Evolutionary conservation across 2,113 vertebrate genomes (phyloP), one percentile per base, ranked within the genome.

Genomic region (Callipepla squamata): DNA sequence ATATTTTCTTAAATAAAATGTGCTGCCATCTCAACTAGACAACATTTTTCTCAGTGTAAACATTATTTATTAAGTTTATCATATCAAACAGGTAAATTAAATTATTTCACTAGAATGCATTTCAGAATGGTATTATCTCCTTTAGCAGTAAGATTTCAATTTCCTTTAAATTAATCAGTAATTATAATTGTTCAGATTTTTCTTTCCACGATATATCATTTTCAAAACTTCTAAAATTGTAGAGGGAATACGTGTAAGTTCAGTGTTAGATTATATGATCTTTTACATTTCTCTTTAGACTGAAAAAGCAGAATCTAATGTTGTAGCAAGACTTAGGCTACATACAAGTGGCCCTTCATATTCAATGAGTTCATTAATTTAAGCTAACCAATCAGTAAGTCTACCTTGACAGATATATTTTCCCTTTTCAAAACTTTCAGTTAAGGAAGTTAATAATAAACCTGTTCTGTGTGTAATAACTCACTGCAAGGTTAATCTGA

Each of bases 401-500:
- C 57, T 75, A 7, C 14, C 20, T 61, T 53, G 36, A 14, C 9
- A 92, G 82, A 70, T 66, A 66, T 26, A 48, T 78, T 73, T 81
- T 92, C 21, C 13, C 7, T 77, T 59, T 90, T 89, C 50, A 85
- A 77, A 87, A 80, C 14, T 59, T 53, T 79, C 58, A 82, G 26
- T 51, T 67, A 70, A 13, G 14, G 44, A 67, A 86, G 11, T 28
- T 34, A 81, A 23, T 62, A 90, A 70, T 57, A 88, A 68, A 23
- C 76, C 76, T 70, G 1, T 5, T 65, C 22, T 36, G 7, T 57
- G n/a, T 69, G 8, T 84, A 82, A 87, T 92, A 90, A 62, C 19
- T 78, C 48, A 80, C 8, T 87, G 44, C 13, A 80, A 89, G 47
- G 94, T 88, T 88, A 94, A 75, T 90, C 70, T 93, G 40, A 74